Evolutionary conservation across 2,113 vertebrate species (phyloP).

Genomic region (Sturnira hondurensis): DNA sequence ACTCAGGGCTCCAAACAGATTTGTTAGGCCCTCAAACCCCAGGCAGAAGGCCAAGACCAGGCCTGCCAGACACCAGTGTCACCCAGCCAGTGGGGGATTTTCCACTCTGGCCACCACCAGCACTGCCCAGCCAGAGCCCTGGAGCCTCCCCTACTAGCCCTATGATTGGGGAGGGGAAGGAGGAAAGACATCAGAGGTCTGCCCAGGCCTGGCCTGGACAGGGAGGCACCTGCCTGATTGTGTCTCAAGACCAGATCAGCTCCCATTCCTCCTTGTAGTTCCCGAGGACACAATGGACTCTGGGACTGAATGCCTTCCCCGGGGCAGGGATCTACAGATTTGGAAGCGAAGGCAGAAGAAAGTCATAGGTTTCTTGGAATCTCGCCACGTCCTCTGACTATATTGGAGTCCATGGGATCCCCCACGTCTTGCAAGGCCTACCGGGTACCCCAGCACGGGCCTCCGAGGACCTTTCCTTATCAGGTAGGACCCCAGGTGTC

Average conservation of each 20-base stretch:
- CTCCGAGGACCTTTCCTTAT: background rate
- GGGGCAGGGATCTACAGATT: background rate
- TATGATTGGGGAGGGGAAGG: background rate
- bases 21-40: background rate
- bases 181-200: background rate
- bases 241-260: background rate
- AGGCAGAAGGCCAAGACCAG: background rate
- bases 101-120: background rate
- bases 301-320: background rate
- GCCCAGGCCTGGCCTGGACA: background rate
- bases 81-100: slow-evolving; percentile 28
- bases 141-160: background rate
- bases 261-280: background rate
- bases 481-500: background rate
- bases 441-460: background rate
- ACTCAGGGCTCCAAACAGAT: background rate
- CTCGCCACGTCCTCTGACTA: background rate
- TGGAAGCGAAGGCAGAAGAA: background rate
- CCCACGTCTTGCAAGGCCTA: background rate
- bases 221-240: background rate
- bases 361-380: background rate
- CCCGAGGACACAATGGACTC: background rate
- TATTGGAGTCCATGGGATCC: background rate
- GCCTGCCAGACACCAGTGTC: background rate
- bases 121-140: background rate